phyloP scores from a whole-genome alignment of 2,113 vertebrate species.

The Cariama cristata region DNA sequence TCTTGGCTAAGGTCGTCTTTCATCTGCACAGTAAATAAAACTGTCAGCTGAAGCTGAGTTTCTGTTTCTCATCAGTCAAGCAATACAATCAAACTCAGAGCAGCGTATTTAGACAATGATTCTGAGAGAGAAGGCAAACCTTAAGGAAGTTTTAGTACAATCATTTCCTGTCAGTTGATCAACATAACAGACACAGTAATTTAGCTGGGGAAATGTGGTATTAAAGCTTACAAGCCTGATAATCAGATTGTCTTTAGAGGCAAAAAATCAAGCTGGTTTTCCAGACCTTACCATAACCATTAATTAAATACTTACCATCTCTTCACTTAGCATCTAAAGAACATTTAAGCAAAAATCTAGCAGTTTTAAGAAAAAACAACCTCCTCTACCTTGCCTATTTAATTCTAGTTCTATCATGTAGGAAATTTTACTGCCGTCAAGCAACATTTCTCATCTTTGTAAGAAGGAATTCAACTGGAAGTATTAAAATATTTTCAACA shows the following conservation, averaged over 20 bases:
- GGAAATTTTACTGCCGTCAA: slow-evolving; percentile 13
- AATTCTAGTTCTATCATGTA: neutral
- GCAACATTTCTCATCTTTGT: neutral
- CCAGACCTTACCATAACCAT: neutral
- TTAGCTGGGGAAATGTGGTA: slow-evolving; percentile 8
- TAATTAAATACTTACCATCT: neutral
- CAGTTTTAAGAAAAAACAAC: neutral
- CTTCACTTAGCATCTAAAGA: neutral
- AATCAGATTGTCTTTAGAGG: neutral
- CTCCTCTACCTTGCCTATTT: neutral
- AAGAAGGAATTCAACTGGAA: slow-evolving; percentile 31
- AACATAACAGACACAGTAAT: neutral
- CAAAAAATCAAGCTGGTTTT: slow-evolving; percentile 29
- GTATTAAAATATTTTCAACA: slow-evolving; percentile 37
- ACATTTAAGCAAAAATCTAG: neutral
- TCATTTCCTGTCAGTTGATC: slow-evolving; percentile 19
- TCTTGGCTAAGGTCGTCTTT: slow-evolving; percentile 29
- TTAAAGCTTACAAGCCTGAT: neutral
- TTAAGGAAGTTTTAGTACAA: slow-evolving; percentile 12
- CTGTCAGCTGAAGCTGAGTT: neutral
- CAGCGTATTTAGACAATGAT: neutral
- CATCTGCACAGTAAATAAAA: slow-evolving; percentile 33
- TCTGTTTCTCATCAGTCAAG: slow-evolving; percentile 32
- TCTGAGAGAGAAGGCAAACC: neutral
- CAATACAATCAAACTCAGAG: neutral